Evolutionary conservation across 2,888 invertebrate species (phyloP).

Genomic region (Aphidoletes aphidimyza): DNA sequence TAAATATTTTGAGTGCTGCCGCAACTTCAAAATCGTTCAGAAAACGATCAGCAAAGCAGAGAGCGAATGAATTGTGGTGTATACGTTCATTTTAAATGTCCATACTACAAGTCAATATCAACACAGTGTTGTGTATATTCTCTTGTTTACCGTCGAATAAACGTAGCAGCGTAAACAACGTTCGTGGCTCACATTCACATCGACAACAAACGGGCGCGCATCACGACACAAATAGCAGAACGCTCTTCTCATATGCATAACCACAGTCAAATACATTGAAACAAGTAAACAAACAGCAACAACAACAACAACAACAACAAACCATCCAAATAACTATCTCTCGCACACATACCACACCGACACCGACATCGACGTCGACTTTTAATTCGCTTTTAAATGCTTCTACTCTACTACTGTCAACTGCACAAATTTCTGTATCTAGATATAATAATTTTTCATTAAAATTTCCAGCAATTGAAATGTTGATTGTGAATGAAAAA

Average conservation of each 20-base stretch:
- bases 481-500: no score
- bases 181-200: constrained; percentile 28
- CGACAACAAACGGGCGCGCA: neutral
- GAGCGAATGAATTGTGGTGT: neutral
- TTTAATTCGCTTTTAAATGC: neutral
- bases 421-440: neutral
- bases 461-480: neutral
- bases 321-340: neutral
- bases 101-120: neutral
- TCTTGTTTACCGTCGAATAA: constrained; percentile 41
- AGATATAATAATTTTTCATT: neutral
- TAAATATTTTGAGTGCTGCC: no score
- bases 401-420: constrained; percentile 30
- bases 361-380: neutral
- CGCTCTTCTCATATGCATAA: constrained; percentile 23
- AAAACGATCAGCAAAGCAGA: neutral
- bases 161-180: constrained; percentile 34
- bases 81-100: neutral
- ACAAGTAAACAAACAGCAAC: constrained; percentile 4
- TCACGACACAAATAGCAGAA: neutral
- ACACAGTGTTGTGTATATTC: neutral
- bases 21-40: no score
- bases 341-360: neutral
- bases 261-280: neutral
- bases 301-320: constrained; percentile 10